phyloP scores from a whole-genome alignment of 2,113 vertebrate species.

The Varanus salvator region DNA sequence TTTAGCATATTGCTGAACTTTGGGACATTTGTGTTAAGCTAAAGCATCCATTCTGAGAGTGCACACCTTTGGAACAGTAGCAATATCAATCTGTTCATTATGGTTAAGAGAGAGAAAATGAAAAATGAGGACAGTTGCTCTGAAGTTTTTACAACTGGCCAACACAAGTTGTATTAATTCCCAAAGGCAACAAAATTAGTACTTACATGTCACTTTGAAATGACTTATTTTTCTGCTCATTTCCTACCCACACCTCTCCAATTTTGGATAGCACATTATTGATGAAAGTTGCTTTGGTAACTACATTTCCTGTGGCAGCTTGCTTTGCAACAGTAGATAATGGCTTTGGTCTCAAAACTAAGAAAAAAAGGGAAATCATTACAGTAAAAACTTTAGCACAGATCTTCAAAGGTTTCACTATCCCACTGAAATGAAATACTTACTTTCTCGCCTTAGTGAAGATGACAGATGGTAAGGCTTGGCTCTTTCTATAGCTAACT shows the following conservation, averaged over 20 bases:
- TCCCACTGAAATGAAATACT: not conserved
- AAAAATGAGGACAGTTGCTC: not conserved
- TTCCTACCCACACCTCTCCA: conserved; percentile 87
- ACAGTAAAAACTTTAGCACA: not conserved
- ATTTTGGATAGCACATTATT: conserved; percentile 89
- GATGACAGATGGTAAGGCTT: conserved; percentile 87
- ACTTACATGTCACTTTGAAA: conserved; percentile 79
- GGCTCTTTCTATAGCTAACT: conserved; percentile 86
- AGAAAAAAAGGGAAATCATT: not conserved
- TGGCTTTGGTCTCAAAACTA: conserved; percentile 89
- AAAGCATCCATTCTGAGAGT: not conserved
- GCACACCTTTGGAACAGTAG: not conserved
- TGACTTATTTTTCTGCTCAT: conserved; percentile 65
- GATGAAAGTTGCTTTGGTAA: conserved; percentile 91
- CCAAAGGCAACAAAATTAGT: not conserved
- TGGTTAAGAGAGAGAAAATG: not conserved
- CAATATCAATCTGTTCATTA: not conserved
- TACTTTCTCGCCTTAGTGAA: conserved; percentile 86
- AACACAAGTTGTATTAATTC: not conserved
- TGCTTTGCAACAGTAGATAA: conserved; percentile 88
- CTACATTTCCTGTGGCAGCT: conserved; percentile 79
- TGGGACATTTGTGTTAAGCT: not conserved
- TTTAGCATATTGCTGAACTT: not conserved
- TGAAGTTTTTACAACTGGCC: not conserved
- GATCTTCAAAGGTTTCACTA: not conserved